Percentiles rank a stretch among this genome's conserved stretches.
Conservation (phyloP, 2,888 invertebrate genomes). For the Neuroscelio doddi region DNA sequence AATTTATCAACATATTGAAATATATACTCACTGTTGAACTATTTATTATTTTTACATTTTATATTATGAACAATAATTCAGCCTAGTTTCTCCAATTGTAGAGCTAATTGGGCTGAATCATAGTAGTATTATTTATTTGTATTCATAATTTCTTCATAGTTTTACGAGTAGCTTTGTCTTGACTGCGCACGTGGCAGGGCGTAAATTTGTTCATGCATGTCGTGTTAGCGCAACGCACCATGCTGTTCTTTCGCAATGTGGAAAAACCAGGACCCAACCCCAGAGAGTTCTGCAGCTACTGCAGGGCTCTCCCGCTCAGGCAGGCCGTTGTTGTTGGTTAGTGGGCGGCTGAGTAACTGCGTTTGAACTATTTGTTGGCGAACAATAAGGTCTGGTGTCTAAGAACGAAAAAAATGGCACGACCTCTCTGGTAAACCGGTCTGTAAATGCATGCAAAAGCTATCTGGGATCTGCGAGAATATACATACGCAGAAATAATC, state of each 20-base stretch:
- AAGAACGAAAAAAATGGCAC: slow-evolving; percentile 35
- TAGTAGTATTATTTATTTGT: not conserved
- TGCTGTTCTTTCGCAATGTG: slow-evolving; percentile 56
- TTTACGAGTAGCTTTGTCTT: not conserved
- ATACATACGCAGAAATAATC: slow-evolving; percentile 29
- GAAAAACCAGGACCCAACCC: slow-evolving; percentile 52
- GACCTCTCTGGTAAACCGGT: slow-evolving; percentile 41
- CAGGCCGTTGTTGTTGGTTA: slow-evolving; percentile 21
- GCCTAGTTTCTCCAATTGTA: not conserved
- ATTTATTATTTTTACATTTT: no score
- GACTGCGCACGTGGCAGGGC: slow-evolving; percentile 12
- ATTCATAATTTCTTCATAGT: slow-evolving; percentile 1
- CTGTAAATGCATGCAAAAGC: slow-evolving; percentile 36
- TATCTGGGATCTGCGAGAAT: slow-evolving; percentile 37
- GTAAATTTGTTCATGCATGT: slow-evolving; percentile 45
- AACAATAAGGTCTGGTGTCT: slow-evolving; percentile 44
- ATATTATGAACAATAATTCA: no score
- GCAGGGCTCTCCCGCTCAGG: slow-evolving; percentile 16
- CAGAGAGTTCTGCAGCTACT: slow-evolving; percentile 49
- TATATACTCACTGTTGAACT: no score
- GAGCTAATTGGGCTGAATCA: slow-evolving; percentile 1
- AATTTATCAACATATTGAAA: no score
- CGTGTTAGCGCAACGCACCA: slow-evolving; percentile 26
- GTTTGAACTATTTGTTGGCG: slow-evolving; percentile 46
- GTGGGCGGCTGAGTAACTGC: slow-evolving; percentile 48